phyloP scores from a whole-genome alignment of 1,140 invertebrate genomes.

The Spodoptera litura region DNA sequence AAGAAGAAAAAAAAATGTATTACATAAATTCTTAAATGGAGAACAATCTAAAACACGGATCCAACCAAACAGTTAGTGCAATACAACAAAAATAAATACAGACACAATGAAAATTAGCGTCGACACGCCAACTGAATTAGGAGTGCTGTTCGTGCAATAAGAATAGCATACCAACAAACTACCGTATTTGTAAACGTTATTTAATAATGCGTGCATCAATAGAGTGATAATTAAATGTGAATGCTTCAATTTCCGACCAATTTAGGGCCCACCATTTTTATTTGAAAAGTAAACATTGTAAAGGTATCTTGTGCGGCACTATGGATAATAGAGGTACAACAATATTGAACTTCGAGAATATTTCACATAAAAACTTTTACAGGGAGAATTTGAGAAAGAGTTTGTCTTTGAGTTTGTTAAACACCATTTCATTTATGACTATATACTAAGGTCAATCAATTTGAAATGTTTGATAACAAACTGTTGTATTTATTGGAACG shows the following conservation, averaged over 20 bases:
- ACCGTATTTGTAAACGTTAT: conserved; percentile 20
- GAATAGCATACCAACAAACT: conserved; percentile 13
- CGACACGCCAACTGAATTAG: conserved; percentile 12
- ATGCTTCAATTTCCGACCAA: conserved; percentile 15
- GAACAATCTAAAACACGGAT: background rate
- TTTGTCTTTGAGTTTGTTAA: too few relatives aligned
- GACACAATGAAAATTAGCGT: conserved; percentile 24
- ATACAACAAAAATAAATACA: background rate
- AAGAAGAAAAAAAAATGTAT: too few relatives aligned
- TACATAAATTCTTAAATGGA: background rate
- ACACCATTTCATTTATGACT: too few relatives aligned
- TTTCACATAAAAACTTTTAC: too few relatives aligned
- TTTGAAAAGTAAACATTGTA: conserved; percentile 9
- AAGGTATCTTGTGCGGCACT: too few relatives aligned
- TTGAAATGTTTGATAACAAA: too few relatives aligned
- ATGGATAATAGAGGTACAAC: background rate
- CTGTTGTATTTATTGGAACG: too few relatives aligned
- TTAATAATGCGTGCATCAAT: conserved; percentile 15
- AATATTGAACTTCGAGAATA: background rate
- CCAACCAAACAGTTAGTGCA: background rate
- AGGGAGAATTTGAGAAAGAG: too few relatives aligned
- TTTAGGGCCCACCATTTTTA: background rate
- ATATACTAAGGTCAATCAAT: too few relatives aligned
- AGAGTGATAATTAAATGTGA: conserved; percentile 37
- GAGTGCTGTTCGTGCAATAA: background rate